phyloP scores from a whole-genome alignment of 2,888 invertebrate species.

The Meganola albula region DNA sequence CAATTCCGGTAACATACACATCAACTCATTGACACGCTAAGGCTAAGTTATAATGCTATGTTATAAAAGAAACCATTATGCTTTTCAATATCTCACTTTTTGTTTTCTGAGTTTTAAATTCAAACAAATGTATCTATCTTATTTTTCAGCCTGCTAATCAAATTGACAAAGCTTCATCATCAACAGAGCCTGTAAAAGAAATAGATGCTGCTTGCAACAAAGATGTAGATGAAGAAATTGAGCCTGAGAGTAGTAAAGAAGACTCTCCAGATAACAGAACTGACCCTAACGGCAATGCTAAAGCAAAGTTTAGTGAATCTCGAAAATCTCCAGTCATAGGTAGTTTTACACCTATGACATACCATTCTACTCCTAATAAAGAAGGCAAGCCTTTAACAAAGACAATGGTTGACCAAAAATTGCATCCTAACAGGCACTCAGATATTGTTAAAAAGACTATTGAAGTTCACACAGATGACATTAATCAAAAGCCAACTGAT shows the following conservation, averaged over 20 bases:
- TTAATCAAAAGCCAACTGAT: conserved; percentile 44
- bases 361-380: conserved; percentile 68
- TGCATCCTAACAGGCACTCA: conserved; percentile 63
- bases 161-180: conserved; percentile 37
- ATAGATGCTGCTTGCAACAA: conserved; percentile 24
- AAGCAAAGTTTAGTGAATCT: conserved; percentile 61
- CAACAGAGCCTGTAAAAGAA: conserved; percentile 37
- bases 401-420: conserved; percentile 65
- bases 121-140: conserved; percentile 5
- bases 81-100: too few species aligned
- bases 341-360: conserved; percentile 62
- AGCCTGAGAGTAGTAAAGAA: conserved; percentile 38
- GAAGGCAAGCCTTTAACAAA: conserved; percentile 67
- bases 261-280: conserved; percentile 38
- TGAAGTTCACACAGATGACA: conserved; percentile 63
- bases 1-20: too few species aligned
- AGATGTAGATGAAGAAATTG: too few species aligned
- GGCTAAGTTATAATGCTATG: too few species aligned
- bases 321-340: conserved; percentile 64
- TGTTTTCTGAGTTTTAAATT: too few species aligned
- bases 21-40: too few species aligned
- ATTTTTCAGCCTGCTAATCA: conserved; percentile 55
- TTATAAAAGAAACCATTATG: too few species aligned
- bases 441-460: conserved; percentile 68
- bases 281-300: conserved; percentile 57